Base-by-base conservation (phyloP, 2,888 invertebrate genomes). In the Agonopterix arenella region DNA sequence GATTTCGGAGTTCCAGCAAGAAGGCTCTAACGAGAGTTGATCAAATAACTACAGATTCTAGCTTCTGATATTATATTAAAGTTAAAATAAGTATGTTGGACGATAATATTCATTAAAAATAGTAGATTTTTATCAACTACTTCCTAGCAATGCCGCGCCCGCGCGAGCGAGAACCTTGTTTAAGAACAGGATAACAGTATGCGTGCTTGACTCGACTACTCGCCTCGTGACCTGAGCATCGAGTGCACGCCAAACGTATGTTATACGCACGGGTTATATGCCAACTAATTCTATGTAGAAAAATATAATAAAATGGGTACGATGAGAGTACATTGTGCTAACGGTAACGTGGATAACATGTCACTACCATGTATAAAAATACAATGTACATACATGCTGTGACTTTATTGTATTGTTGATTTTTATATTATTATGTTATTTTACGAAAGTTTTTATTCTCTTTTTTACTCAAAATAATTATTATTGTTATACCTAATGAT, bases 361-460 rank as follows among this genome's bases (percentile, higher is more conserved):
- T 67, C 70, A 66, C 68, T 52, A 54, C 64, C 67, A 66, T 71
- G 69, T 72, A 66, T 67, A 66, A 56, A 40, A 47, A 43, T 42
- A 65, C 62, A 61, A 68, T 74, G 71, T 78, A 71, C 62, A 73
- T 72, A 73, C 76, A 79, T 76, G 78, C 76, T 81, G 82, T 81
- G 82, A 83, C 76, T 73, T 73, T 74, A 75, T 75, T 72, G 66
- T 70, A 78, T 71, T 80, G 79, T 82, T 85, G 68, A 71, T 80
- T 80, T 80, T 74, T 64, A 73, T 72, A 68, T 67, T 41, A 73
- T 70, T 64, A 70, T 73, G 67, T 77, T 69, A 72, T 77, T 81
- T 76, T 73, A 71, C 57, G 62, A 79, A 75, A 59, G 67, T 80
- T 79, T 74, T 78, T 78, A 77, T 76, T 73, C 60, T 68, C 68